Percentiles rank a stretch among this genome's conserved stretches.
Evolutionary conservation across 2,797 vertebrate species (phyloP).

Genomic region (Propithecus perrieri): DNA sequence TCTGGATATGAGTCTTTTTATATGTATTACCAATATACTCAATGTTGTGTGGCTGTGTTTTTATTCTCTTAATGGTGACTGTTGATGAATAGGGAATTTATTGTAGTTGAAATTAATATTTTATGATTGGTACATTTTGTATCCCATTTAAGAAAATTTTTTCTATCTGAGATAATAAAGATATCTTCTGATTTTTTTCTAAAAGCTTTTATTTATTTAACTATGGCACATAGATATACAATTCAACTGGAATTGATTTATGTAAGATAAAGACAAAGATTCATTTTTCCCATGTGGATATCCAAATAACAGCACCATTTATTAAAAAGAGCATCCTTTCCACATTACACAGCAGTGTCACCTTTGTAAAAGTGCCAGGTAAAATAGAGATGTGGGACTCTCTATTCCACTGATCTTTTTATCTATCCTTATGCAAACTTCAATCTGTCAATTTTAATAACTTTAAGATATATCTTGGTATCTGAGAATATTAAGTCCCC

Average conservation of each 20-base stretch:
- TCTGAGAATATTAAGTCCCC: background rate
- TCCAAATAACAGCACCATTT: background rate
- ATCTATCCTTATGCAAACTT: background rate
- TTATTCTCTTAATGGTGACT: background rate
- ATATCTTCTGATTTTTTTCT: background rate
- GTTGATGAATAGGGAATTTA: background rate
- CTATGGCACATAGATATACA: background rate
- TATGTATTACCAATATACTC: background rate
- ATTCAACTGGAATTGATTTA: background rate
- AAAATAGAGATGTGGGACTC: background rate
- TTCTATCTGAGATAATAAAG: background rate
- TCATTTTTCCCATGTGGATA: background rate
- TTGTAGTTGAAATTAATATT: background rate
- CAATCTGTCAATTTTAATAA: background rate
- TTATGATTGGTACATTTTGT: background rate
- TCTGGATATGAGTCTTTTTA: background rate
- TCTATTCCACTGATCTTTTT: background rate
- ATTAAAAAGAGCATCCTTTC: background rate
- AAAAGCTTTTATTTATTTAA: background rate
- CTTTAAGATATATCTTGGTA: background rate
- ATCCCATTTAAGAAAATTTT: background rate
- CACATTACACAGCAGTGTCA: background rate
- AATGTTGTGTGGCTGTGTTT: background rate
- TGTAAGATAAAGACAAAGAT: background rate
- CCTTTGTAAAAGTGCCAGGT: background rate